phyloP scores from a whole-genome alignment of 2,113 vertebrate species.

The Megaptera novaeangliae region DNA sequence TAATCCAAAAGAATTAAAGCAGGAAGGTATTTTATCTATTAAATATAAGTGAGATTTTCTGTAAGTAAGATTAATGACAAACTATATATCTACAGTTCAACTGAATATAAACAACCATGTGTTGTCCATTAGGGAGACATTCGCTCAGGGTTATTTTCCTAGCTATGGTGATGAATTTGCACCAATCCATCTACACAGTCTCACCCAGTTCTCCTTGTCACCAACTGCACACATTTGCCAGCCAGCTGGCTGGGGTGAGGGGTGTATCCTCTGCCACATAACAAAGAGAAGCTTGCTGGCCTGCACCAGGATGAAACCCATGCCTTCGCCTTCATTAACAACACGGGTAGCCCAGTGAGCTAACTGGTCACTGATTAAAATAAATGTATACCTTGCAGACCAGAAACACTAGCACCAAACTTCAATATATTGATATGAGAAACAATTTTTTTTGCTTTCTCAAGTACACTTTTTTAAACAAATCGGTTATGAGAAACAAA shows the following conservation, averaged over 20 bases:
- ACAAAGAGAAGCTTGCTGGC: slow-evolving; percentile 46
- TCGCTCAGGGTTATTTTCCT: slow-evolving; percentile 70
- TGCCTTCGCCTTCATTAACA: slow-evolving; percentile 40
- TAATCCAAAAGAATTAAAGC: not conserved
- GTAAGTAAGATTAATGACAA: slow-evolving; percentile 51
- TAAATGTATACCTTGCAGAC: not conserved
- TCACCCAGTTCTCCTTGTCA: slow-evolving; percentile 70
- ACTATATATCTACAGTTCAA: slow-evolving; percentile 34
- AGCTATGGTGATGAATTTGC: slow-evolving; percentile 69
- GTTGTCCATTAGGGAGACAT: slow-evolving; percentile 67
- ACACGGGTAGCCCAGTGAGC: not conserved
- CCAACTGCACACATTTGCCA: slow-evolving; percentile 69
- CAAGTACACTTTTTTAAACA: not conserved
- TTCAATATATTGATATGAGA: not conserved
- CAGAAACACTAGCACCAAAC: not conserved
- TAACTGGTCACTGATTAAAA: slow-evolving; percentile 42
- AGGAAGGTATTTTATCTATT: slow-evolving; percentile 17
- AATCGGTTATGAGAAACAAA: not conserved
- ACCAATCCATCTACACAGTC: slow-evolving; percentile 67
- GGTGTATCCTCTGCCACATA: not conserved
- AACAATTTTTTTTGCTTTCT: not conserved
- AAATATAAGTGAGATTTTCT: slow-evolving; percentile 49
- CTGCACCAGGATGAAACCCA: not conserved
- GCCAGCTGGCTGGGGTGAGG: slow-evolving; percentile 57
- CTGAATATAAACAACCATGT: slow-evolving; percentile 67